A percentile compares a stretch with the other conserved stretches of the same genome.
These are phyloP conservation scores for Gopherus evgoodei DNA, from an alignment of 2,113 vertebrate genomes.

Conservation along the genomic window DNA sequence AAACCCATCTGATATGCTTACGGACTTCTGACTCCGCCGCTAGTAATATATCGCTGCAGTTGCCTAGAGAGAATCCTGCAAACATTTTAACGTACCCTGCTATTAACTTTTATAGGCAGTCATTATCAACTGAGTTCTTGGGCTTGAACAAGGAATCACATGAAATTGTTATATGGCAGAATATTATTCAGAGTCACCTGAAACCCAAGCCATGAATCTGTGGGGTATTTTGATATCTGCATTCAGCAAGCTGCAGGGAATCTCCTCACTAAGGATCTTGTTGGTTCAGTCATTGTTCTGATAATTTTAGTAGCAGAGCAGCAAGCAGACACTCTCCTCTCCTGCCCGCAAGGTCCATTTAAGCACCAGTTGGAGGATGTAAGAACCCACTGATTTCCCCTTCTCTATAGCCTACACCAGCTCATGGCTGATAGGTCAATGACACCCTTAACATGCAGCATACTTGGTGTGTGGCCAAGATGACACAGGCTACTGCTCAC, in stretches of 20 bases:
- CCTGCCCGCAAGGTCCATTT: neutral
- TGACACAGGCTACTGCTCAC: neutral
- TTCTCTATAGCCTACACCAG: neutral
- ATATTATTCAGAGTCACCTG: constrained; percentile 39
- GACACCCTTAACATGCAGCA: neutral
- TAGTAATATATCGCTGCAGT: neutral
- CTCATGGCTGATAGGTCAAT: neutral
- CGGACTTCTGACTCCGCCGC: neutral
- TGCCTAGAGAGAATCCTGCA: constrained; percentile 33
- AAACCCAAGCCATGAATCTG: constrained; percentile 26
- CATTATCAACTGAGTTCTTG: constrained; percentile 48
- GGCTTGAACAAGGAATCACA: constrained; percentile 29
- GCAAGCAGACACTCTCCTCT: neutral
- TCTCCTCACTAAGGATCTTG: constrained; percentile 58
- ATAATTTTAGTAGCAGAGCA: constrained; percentile 33
- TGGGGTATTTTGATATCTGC: constrained; percentile 55
- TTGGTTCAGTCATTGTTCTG: constrained; percentile 50
- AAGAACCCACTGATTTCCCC: neutral
- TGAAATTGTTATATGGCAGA: neutral
- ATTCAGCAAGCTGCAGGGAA: constrained; percentile 34
- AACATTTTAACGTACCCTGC: constrained; percentile 12
- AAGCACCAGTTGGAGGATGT: neutral
- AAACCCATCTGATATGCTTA: neutral
- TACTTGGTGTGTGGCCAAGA: neutral
- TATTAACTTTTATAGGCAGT: constrained; percentile 41